Conservation (phyloP, 2,797 vertebrate species). For the Selene dorsalis region DNA sequence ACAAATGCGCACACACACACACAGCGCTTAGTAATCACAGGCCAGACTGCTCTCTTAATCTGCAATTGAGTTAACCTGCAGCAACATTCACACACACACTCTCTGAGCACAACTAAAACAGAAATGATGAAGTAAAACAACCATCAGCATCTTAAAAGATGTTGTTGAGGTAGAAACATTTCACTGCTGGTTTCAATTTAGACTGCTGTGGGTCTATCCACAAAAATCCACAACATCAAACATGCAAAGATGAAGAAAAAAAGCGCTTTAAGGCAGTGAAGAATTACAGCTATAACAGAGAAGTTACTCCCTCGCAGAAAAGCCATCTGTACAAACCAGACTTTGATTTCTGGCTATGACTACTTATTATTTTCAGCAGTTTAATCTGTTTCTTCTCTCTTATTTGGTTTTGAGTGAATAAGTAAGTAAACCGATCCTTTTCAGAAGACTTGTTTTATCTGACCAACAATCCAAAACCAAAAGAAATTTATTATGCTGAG, state of each 20-base stretch:
- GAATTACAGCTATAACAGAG: not conserved
- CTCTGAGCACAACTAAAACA: not conserved
- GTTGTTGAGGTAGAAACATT: not conserved
- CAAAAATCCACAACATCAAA: not conserved
- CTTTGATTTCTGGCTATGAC: not conserved
- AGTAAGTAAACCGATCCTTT: not conserved
- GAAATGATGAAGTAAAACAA: not conserved
- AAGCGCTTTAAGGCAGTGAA: not conserved
- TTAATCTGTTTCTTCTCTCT: not conserved
- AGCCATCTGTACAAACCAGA: not conserved
- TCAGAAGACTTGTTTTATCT: not conserved
- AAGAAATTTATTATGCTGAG: not conserved
- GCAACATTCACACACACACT: slow-evolving; percentile 5
- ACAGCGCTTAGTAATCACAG: not conserved
- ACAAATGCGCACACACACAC: not conserved
- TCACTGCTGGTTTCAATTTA: not conserved
- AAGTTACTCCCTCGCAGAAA: not conserved
- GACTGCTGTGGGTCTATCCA: not conserved
- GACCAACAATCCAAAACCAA: not conserved
- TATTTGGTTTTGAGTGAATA: not conserved
- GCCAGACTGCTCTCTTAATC: not conserved
- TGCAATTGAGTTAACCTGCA: not conserved
- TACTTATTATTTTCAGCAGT: not conserved
- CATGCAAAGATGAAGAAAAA: not conserved
- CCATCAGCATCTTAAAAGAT: not conserved